Evolutionary conservation across 2,113 vertebrate genomes (phyloP).

Genomic region (Xenus cinereus): DNA sequence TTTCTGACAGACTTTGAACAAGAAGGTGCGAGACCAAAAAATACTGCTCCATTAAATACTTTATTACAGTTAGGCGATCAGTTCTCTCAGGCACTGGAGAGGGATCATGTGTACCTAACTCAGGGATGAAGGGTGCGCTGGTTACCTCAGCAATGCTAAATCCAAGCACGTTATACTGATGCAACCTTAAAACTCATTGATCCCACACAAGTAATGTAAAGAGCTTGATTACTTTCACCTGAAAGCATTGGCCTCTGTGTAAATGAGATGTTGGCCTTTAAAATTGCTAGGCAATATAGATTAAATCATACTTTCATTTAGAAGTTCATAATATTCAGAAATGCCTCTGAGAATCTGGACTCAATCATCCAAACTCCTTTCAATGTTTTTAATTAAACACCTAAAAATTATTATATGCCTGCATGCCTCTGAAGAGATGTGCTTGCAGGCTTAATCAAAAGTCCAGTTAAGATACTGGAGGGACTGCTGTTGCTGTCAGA

Average conservation of each 20-base stretch:
- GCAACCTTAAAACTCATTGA: not conserved
- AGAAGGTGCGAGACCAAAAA: not conserved
- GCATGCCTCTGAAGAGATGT: not conserved
- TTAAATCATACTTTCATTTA: not conserved
- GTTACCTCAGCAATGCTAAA: not conserved
- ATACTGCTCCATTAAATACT: not conserved
- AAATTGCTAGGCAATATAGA: not conserved
- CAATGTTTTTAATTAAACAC: not conserved
- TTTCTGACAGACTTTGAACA: not conserved
- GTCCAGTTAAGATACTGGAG: not conserved
- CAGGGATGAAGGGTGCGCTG: not conserved
- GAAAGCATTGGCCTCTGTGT: not conserved
- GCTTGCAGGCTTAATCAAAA: not conserved
- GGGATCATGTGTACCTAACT: not conserved
- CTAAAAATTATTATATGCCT: not conserved
- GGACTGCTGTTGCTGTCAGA: not conserved
- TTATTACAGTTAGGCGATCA: not conserved
- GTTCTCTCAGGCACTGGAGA: not conserved
- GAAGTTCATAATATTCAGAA: not conserved
- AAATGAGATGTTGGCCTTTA: not conserved
- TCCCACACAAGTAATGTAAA: not conserved
- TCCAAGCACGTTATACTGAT: not conserved
- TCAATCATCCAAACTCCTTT: not conserved
- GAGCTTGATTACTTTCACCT: not conserved
- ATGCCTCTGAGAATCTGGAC: not conserved